Evolutionary conservation across 2,113 vertebrate species (phyloP), one percentile per base, ranked within the genome.

Genomic region (Poecilia latipinna): DNA sequence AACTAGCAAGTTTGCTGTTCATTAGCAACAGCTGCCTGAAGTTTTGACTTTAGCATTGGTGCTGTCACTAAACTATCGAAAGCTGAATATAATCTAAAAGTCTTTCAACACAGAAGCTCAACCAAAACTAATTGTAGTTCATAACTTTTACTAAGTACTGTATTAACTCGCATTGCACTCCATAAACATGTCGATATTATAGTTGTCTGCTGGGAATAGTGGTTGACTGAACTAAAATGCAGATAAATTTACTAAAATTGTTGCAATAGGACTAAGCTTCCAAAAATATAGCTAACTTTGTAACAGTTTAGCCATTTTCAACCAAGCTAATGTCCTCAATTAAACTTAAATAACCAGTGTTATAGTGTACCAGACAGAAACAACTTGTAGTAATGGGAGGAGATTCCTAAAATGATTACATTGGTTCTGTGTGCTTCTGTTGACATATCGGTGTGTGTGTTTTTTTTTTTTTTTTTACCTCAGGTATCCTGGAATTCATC

Each of bases 401-500:
- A 61, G 54, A 24, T n/a, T 72, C 61, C 32, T 65, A 19, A 15
- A 37, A 44, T 69, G 12, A 62, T 31, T 39, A 62, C 67, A 33
- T 28, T 70, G 61, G 32, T 29, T 74, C 32, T 72, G 66, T 51
- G 70, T n/a, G 42, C 54, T 80, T 68, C 35, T 32, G 51, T 39
- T 92, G 70, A 90, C 51, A 32, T 22, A 57, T 80, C 57, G 75
- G 66, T 74, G 61, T 75, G 68, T 77, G 13, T 42, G 35, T 35
- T 6, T 35, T 6, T 35, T 6, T 35, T 77, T 63, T 91, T 15
- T 48, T 57, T 57, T 86, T 89, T 81, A 77, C 89, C 92, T 51
- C 80, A 99, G 98, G 98, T 85, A 99, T 99, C 92, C 92, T 99
- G 94, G 98, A 99, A 93, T 99, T 99, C 91, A 99, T 99, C 86